Conservation (phyloP, 2,888 invertebrate species). For the Drosophila kambysellisi region DNA sequence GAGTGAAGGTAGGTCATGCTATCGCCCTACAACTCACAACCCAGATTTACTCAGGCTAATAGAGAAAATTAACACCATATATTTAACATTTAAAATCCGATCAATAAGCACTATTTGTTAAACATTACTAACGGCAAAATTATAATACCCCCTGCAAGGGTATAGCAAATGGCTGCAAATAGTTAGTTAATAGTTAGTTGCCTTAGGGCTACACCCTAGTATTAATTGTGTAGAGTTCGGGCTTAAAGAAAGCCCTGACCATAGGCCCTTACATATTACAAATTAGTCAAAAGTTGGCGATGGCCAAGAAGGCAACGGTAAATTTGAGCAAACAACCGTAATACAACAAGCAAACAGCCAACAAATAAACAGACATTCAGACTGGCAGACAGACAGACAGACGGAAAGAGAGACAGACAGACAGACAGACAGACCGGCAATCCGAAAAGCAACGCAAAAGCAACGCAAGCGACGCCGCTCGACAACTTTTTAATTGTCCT, state of each 20-base stretch:
- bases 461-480: constrained; percentile 42
- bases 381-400: constrained; percentile 6
- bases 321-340: constrained; percentile 63
- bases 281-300: constrained; percentile 42
- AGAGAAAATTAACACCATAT: constrained; percentile 34
- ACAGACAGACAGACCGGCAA: constrained; percentile 6
- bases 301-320: constrained; percentile 57
- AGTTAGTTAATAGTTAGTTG: neutral
- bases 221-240: constrained; percentile 11
- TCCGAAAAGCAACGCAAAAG: constrained; percentile 3
- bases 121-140: neutral
- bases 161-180: neutral
- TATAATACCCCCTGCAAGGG: neutral
- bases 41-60: neutral
- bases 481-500: constrained; percentile 73
- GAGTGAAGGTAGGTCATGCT: neutral
- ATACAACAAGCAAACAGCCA: constrained; percentile 52
- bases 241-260: constrained; percentile 27
- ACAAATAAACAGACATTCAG: constrained; percentile 31
- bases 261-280: constrained; percentile 42
- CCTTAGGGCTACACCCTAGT: neutral
- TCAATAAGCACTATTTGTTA: neutral
- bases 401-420: constrained; percentile 3
- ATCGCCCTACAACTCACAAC: neutral
- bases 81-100: neutral